A percentile compares a stretch with the other conserved stretches of the same genome.
These are phyloP conservation scores for Gallinago media DNA, from an alignment of 2,113 vertebrate genomes.

Conservation along the genomic window DNA sequence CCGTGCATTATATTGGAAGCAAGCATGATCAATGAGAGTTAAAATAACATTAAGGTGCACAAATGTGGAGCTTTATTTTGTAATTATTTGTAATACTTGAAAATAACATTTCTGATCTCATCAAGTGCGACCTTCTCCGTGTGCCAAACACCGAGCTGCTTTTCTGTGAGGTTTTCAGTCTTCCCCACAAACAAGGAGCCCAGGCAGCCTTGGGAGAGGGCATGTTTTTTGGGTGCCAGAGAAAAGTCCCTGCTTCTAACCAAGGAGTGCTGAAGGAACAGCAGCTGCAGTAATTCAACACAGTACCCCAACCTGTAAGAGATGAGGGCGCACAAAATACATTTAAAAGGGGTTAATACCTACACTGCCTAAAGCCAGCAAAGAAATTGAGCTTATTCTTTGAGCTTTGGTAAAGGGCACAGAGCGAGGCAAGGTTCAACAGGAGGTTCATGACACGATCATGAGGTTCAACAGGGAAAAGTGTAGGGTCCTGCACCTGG, in stretches of 20 bases:
- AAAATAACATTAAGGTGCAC: neutral
- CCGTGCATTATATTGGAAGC: neutral
- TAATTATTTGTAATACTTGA: conserved; percentile 25
- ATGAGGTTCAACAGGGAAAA: no score
- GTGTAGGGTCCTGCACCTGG: no score
- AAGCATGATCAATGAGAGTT: neutral
- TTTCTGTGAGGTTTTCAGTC: neutral
- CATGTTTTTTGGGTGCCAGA: neutral
- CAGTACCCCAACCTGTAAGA: neutral
- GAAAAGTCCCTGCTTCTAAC: neutral
- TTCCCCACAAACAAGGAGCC: neutral
- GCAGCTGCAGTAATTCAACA: neutral
- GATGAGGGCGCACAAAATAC: neutral
- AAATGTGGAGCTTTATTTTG: neutral
- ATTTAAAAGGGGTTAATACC: neutral
- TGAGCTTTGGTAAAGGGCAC: neutral
- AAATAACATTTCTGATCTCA: neutral
- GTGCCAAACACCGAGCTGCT: neutral
- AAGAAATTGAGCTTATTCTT: neutral
- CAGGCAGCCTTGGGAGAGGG: neutral
- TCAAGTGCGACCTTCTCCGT: neutral
- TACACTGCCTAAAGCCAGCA: neutral
- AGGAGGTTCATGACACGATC: no score
- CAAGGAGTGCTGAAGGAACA: neutral
- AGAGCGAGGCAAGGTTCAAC: neutral